phyloP scores from a whole-genome alignment of 2,113 vertebrate genomes.

The Choloepus hoffmanni region DNA sequence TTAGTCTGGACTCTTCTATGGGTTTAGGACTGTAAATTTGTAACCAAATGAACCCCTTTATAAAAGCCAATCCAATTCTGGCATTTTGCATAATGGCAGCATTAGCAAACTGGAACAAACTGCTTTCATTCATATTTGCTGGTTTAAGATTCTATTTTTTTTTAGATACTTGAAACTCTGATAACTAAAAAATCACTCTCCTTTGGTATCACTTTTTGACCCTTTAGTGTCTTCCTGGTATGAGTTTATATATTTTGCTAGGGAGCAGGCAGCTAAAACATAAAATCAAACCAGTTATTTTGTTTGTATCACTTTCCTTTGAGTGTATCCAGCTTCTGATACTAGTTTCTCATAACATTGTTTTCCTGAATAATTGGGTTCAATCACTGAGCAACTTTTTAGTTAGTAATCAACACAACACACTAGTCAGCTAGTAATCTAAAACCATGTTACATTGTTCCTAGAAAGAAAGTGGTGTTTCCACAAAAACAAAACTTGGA shows the following conservation, averaged over 20 bases:
- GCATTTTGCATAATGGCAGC: no score
- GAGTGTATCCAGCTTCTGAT: not conserved
- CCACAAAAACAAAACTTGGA: not conserved
- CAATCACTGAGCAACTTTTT: not conserved
- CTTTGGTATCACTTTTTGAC: not conserved
- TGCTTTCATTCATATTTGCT: not conserved
- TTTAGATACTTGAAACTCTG: not conserved
- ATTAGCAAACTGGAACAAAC: not conserved
- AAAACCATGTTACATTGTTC: not conserved
- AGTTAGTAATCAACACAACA: not conserved
- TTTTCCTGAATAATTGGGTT: not conserved
- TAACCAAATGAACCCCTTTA: no score
- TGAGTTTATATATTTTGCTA: not conserved
- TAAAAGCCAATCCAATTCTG: no score
- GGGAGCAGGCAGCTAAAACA: not conserved
- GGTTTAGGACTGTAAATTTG: no score
- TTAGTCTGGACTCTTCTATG: no score
- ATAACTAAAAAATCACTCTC: not conserved
- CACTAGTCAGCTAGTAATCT: not conserved
- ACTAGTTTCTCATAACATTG: not conserved
- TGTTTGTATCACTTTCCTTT: not conserved
- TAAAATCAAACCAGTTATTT: not conserved
- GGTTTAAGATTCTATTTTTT: not conserved
- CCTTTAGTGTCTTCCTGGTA: not conserved
- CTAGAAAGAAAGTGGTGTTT: not conserved